Conservation (phyloP, 2,888 invertebrate species). For the Thymelicus lineola region DNA sequence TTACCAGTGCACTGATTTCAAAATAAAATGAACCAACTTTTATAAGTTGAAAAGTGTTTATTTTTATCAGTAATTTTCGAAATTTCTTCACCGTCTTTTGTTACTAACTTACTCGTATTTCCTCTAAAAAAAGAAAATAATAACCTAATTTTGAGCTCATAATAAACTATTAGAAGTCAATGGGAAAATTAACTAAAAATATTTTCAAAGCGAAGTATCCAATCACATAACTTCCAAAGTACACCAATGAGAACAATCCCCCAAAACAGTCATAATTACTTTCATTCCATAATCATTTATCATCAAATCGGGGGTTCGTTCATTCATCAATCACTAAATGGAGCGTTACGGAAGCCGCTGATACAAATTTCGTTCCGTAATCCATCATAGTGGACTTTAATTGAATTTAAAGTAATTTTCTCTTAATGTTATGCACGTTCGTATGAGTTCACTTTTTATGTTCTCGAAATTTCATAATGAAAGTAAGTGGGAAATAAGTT, state of each 20-base stretch:
- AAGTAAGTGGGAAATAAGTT: too few relatives aligned
- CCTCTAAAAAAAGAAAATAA: too few relatives aligned
- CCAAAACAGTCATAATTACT: constrained; percentile 37
- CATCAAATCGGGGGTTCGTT: constrained; percentile 53
- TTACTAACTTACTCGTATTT: too few relatives aligned
- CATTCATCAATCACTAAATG: constrained; percentile 69
- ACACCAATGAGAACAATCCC: constrained; percentile 18
- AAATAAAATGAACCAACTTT: too few relatives aligned
- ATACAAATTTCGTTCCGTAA: constrained; percentile 51
- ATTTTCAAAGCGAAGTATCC: too few relatives aligned
- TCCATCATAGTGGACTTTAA: constrained; percentile 61
- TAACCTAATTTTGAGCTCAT: too few relatives aligned
- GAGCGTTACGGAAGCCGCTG: constrained; percentile 72
- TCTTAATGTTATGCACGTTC: constrained; percentile 38
- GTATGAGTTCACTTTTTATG: not conserved
- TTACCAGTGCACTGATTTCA: too few relatives aligned
- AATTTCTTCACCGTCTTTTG: too few relatives aligned
- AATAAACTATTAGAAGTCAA: too few relatives aligned
- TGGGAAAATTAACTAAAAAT: too few relatives aligned
- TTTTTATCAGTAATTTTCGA: too few relatives aligned
- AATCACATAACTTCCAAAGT: not conserved
- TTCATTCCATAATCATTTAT: constrained; percentile 47
- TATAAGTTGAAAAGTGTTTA: too few relatives aligned
- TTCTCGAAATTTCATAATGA: not conserved
- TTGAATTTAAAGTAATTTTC: constrained; percentile 58